Evolutionary conservation across 2,888 invertebrate species (phyloP).

Genomic region (Troglohyphantes excavatus): DNA sequence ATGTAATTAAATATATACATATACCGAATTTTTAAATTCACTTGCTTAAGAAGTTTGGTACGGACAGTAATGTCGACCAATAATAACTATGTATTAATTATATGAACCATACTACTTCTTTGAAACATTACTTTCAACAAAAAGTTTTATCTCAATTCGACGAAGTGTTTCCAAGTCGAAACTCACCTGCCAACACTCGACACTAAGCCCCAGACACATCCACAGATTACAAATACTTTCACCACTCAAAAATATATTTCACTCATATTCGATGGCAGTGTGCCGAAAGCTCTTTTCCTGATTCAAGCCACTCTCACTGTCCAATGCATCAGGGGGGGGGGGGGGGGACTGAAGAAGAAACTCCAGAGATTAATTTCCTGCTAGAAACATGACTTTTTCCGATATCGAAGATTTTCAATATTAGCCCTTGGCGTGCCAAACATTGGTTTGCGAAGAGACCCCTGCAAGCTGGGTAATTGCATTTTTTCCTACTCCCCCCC

Average conservation of each 20-base stretch:
- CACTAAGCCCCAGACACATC: not conserved
- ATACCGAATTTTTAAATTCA: no score
- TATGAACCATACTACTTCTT: no score
- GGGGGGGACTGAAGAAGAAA: not conserved
- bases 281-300: not conserved
- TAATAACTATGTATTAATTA: no score
- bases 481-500: slow-evolving; percentile 51
- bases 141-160: not conserved
- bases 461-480: slow-evolving; percentile 57
- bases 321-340: not conserved
- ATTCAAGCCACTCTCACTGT: slow-evolving; percentile 54
- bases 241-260: slow-evolving; percentile 3
- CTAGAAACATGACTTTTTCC: slow-evolving; percentile 76
- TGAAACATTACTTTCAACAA: no score
- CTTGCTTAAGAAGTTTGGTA: no score
- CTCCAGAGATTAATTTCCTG: slow-evolving; percentile 72
- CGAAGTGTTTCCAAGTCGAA: not conserved
- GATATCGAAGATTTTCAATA: slow-evolving; percentile 78
- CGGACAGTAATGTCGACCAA: no score
- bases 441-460: slow-evolving; percentile 69
- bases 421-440: slow-evolving; percentile 77
- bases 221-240: not conserved
- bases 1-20: no score
- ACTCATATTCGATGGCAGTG: not conserved
- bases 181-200: not conserved